phyloP scores from a whole-genome alignment of 2,113 vertebrate genomes.

The Cercopithecus mona region DNA sequence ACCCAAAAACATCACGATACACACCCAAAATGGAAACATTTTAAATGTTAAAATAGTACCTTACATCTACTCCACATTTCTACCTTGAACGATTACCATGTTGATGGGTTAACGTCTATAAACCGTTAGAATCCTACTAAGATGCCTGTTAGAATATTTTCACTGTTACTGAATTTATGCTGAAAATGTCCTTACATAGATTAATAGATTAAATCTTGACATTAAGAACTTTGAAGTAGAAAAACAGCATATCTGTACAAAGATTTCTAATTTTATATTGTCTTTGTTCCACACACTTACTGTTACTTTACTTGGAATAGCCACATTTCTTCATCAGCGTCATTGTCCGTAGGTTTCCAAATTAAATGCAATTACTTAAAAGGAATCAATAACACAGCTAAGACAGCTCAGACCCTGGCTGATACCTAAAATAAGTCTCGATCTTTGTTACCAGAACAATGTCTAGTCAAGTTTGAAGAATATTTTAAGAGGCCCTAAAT shows the following conservation, averaged over 20 bases:
- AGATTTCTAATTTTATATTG: slow-evolving; percentile 32
- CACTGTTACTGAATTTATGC: background rate
- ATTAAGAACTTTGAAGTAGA: background rate
- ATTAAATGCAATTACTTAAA: slow-evolving; percentile 84
- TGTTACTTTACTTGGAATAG: slow-evolving; percentile 41
- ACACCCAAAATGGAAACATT: background rate
- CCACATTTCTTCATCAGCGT: slow-evolving; percentile 67
- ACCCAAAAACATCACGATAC: background rate
- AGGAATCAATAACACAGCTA: slow-evolving; percentile 76
- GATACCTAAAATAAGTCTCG: slow-evolving; percentile 80
- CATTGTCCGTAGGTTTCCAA: slow-evolving; percentile 67
- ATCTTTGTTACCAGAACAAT: slow-evolving; percentile 73
- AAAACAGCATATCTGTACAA: background rate
- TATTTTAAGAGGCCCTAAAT: slow-evolving; percentile 85
- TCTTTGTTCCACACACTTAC: background rate
- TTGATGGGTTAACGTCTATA: background rate
- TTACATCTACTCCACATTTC: background rate
- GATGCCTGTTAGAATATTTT: background rate
- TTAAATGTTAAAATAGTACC: background rate
- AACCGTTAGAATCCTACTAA: background rate
- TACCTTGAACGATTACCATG: background rate
- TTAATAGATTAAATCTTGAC: background rate
- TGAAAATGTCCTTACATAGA: background rate
- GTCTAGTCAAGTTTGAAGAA: slow-evolving; percentile 79
- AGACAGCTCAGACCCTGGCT: slow-evolving; percentile 45